These are phyloP conservation scores for Nipponacmea schrenckii DNA, from an alignment of 2,888 invertebrate genomes.

Conservation along the genomic window DNA sequence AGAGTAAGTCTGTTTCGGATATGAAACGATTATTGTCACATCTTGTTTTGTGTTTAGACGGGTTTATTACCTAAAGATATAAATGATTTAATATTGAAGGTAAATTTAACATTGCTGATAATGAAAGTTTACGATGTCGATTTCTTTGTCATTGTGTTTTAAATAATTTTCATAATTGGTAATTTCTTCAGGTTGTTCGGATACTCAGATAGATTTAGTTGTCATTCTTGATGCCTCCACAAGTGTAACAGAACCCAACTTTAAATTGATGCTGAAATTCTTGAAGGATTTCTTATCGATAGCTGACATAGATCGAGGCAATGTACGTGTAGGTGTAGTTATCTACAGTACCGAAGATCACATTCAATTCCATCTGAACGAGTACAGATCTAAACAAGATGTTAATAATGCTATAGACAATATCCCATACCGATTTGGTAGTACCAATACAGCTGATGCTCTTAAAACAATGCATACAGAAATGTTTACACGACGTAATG, in stretches of 20 bases:
- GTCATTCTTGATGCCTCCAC: slow-evolving; percentile 50
- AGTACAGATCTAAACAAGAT: slow-evolving; percentile 31
- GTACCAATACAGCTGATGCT: slow-evolving; percentile 51
- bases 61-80: too few relatives aligned
- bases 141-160: too few relatives aligned
- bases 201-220: slow-evolving; percentile 39
- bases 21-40: too few relatives aligned
- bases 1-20: too few relatives aligned
- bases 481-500: slow-evolving; percentile 38
- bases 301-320: slow-evolving; percentile 31
- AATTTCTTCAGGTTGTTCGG: slow-evolving; percentile 14
- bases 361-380: slow-evolving; percentile 55
- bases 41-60: too few relatives aligned
- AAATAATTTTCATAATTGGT: too few relatives aligned
- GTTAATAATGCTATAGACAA: slow-evolving; percentile 48
- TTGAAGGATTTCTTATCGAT: slow-evolving; percentile 33
- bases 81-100: too few relatives aligned
- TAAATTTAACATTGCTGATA: too few relatives aligned
- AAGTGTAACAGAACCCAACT: slow-evolving; percentile 44
- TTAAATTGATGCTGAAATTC: slow-evolving; percentile 38
- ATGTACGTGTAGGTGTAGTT: slow-evolving; percentile 27
- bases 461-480: slow-evolving; percentile 38
- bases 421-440: slow-evolving; percentile 43
- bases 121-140: too few relatives aligned
- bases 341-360: slow-evolving; percentile 45